Evolutionary conservation across 2,797 vertebrate species (phyloP), one percentile per base, ranked within the genome.

Genomic region (Odontamblyopus lacepedii): DNA sequence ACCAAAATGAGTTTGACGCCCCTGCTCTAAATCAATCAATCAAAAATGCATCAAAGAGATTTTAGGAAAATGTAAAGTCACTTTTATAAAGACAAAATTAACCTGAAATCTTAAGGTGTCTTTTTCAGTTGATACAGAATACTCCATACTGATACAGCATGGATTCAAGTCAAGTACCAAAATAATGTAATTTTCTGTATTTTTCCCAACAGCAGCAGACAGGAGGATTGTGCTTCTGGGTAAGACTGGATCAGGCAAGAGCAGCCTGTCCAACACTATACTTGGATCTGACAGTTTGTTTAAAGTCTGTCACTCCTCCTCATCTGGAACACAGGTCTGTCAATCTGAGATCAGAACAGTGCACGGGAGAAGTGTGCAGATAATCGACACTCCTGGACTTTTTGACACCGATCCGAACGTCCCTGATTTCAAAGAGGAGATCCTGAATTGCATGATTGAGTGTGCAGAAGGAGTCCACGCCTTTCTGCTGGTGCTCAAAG

Each of bases 251-350:
- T 44, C 35, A 1, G 62, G 62, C 4, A 63, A 63, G 35, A 63
- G 62, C 72, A 83, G 75, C 64, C 30, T 83, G 30, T 75, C 67
- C 3, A 83, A 79, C 72, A 68, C 64, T 5, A 62, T 83, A 67
- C 2, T 83, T 0, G 70, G 18, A 66, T 48, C 73, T 9, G 35
- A 5, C 12, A 0, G 32, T 4, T 6, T 66, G 35, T 78, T 75
- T 13, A 18, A 1, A 0, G 7, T 50, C 0, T 5, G 18, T 9
- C 12, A 19, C 12, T 0, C 23, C 5, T 0, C n/a, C 13, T 48
- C 23, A 18, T 72, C 64, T 2, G 56, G 19, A 29, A 61, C 19
- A 16, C 30, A 1, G 5, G 0, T 9, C 35, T 74, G 61, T 55
- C 12, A 66, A 27, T 4, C 55, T 15, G 0, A 27, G 16, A 68